phyloP scores from a whole-genome alignment of 1,140 invertebrate genomes.

The Homarus americanus region DNA sequence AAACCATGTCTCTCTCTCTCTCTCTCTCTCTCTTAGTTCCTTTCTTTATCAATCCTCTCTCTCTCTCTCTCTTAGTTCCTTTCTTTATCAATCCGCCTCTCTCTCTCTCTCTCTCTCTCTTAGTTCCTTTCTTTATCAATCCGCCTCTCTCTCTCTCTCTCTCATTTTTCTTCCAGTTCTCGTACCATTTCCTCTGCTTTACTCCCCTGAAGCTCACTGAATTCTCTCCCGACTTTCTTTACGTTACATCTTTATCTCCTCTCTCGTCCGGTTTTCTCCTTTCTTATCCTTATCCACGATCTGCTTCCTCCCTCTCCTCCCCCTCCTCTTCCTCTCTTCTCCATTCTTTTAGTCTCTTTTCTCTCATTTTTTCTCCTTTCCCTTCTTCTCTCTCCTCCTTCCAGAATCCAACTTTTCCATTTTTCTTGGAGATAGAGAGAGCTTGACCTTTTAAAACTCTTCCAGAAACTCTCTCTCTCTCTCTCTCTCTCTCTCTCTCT shows the following conservation, averaged over 20 bases:
- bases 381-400: too few species aligned
- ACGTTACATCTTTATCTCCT: neutral
- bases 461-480: neutral
- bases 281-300: neutral
- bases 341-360: neutral
- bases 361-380: neutral
- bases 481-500: neutral
- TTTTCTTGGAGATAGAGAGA: too few species aligned
- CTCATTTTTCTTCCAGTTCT: neutral
- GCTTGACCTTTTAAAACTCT: too few species aligned
- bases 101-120: neutral
- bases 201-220: neutral
- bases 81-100: too few species aligned
- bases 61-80: neutral
- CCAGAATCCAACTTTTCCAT: too few species aligned
- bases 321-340: neutral
- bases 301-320: neutral
- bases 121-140: too few species aligned
- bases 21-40: neutral
- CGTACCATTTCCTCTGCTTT: slow-evolving; percentile 5
- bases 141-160: neutral
- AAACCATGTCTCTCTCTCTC: neutral
- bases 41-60: too few species aligned
- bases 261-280: neutral
- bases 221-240: neutral